A percentile compares a stretch with the other conserved stretches of the same genome.
Evolutionary conservation across 2,113 vertebrate species (phyloP).

Genomic region (Calypte anna): DNA sequence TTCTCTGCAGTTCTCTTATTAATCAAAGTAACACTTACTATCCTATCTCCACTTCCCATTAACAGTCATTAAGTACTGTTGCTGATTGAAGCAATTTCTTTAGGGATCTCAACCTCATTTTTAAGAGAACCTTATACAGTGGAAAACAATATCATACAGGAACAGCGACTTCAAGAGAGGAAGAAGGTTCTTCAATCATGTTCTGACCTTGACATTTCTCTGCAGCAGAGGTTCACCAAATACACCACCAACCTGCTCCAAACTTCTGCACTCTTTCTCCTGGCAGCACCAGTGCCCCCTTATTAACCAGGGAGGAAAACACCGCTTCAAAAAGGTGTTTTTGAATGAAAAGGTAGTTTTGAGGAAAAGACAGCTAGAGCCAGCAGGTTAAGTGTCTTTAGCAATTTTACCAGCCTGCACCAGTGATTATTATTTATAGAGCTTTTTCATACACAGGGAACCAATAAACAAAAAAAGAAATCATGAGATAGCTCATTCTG

Average conservation of each 20-base stretch:
- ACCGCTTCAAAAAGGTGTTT: not conserved
- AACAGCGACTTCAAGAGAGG: constrained; percentile 72
- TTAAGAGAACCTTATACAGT: constrained; percentile 84
- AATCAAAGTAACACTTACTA: constrained; percentile 90
- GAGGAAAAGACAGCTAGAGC: not conserved
- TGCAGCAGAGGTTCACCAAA: constrained; percentile 67
- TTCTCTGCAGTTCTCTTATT: constrained; percentile 89
- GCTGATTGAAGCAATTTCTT: constrained; percentile 92
- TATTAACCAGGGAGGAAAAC: not conserved
- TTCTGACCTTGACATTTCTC: constrained; percentile 82
- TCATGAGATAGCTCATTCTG: not conserved
- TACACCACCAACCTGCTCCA: constrained; percentile 30
- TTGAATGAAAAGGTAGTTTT: no score
- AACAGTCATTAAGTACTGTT: constrained; percentile 89
- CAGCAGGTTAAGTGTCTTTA: constrained; percentile 10
- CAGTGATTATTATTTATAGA: not conserved
- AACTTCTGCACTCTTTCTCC: constrained; percentile 48
- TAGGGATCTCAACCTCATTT: constrained; percentile 90
- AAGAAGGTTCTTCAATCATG: constrained; percentile 82
- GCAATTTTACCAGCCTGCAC: not conserved
- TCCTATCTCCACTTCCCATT: constrained; percentile 91
- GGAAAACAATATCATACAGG: constrained; percentile 85
- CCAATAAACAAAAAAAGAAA: not conserved
- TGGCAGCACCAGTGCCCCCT: not conserved
- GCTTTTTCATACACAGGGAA: not conserved